A percentile compares a stretch with the other conserved stretches of the same genome.
Conservation (phyloP, 2,888 invertebrate genomes). For the Pyrocoelia pectoralis region DNA sequence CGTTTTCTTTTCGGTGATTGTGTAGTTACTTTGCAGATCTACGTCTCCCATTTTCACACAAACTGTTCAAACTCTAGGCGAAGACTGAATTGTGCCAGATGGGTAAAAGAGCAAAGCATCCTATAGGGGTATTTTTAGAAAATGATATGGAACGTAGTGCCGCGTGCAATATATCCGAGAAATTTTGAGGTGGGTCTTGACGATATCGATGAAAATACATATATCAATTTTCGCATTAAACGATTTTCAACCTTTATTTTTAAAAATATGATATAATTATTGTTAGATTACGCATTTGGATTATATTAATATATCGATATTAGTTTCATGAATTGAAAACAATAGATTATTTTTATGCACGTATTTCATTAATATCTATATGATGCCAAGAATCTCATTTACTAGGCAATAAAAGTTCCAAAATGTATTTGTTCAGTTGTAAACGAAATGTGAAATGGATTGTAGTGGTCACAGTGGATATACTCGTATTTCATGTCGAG, state of each 20-base stretch:
- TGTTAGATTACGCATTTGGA: not conserved
- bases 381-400: constrained; percentile 16
- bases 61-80: constrained; percentile 43
- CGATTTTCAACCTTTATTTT: constrained; percentile 7
- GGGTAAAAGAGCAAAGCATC: constrained; percentile 52
- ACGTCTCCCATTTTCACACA: constrained; percentile 82
- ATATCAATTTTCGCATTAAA: constrained; percentile 30
- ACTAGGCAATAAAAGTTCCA: not conserved
- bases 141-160: constrained; percentile 56
- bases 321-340: not conserved
- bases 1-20: constrained; percentile 84
- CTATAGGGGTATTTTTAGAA: constrained; percentile 59
- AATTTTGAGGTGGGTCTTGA: constrained; percentile 37
- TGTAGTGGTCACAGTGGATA: too few species aligned
- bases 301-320: too few species aligned
- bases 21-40: constrained; percentile 85
- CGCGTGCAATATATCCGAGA: constrained; percentile 46
- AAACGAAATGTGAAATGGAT: not conserved
- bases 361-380: constrained; percentile 17
- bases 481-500: too few species aligned
- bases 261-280: not conserved
- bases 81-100: constrained; percentile 53
- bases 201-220: constrained; percentile 40
- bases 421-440: constrained; percentile 2
- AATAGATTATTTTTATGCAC: not conserved